Evolutionary conservation across 1,140 invertebrate genomes (phyloP), one percentile per base, ranked within the genome.

Genomic region (Drosophila tsacasi): DNA sequence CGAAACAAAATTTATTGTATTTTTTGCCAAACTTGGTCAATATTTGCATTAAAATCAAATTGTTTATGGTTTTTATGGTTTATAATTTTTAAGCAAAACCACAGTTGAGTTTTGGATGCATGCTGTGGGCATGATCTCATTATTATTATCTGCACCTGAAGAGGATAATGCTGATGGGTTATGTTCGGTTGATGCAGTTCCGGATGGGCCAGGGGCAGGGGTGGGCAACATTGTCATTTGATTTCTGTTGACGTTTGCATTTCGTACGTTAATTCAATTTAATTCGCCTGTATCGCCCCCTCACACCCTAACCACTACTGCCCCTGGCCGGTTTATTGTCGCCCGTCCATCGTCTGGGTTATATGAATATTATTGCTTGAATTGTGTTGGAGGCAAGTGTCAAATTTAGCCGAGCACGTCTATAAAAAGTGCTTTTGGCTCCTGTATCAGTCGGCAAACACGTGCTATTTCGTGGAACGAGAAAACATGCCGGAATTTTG

Each of bases 191-290:
- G 32, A 59, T 76, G 66, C 47, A 49, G 49, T 57, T 17, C 61
- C 39, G 21, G 21, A 44, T 32, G n/a, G 37, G 19, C 10, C 2
- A n/a, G 23, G 15, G 27, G 19, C 10, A 5, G 27, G 23, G 15
- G 27, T 30, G 46, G 47, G 8, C 59, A 79, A 84, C 65, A 73
- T 77, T 90, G 77, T 84, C 69, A 90, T 89, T 87, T 89, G 81
- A 84, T 89, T 87, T 84, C 81, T 74, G 84, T 81, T 84, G 77
- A 87, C 83, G 83, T 68, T 87, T 87, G 83, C 85, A 90, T 71
- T 87, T 74, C 52, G 69, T 81, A 84, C 73, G 72, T 87, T 87
- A 87, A 87, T 87, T 87, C 81, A 87, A 87, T 87, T 87, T 84
- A 87, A 90, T 75, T 86, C 76, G n/a, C 42, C 47, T 68, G 59